phyloP scores from a whole-genome alignment of 2,113 vertebrate genomes.

The Campylomormyrus tamandua region DNA sequence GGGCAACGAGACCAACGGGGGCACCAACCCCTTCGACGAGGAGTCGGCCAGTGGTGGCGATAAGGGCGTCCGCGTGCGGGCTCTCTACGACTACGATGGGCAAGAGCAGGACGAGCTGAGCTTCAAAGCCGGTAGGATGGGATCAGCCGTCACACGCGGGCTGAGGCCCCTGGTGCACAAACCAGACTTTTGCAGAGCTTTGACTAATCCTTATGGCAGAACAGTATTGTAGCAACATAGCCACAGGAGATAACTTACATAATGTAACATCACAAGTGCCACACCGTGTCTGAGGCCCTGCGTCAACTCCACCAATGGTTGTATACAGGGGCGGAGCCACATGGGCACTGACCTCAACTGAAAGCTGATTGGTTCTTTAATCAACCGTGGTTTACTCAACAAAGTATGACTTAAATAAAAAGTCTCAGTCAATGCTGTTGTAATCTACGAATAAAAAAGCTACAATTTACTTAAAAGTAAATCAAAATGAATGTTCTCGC shows the following conservation, averaged over 20 bases:
- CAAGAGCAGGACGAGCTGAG: constrained; percentile 95
- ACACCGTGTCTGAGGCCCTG: background rate
- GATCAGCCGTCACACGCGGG: background rate
- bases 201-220: background rate
- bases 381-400: no score
- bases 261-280: background rate
- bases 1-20: constrained; percentile 76
- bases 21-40: constrained; percentile 82
- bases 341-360: background rate
- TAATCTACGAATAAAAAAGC: no score
- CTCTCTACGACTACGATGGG: constrained; percentile 88
- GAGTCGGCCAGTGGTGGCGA: constrained; percentile 41
- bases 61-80: constrained; percentile 76
- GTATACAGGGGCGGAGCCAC: background rate
- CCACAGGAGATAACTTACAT: background rate
- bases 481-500: no score
- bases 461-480: no score
- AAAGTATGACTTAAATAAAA: no score
- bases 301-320: background rate
- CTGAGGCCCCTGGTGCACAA: background rate
- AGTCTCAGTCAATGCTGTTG: no score
- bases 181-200: background rate
- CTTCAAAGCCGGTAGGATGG: constrained; percentile 79
- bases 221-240: background rate
- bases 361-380: background rate